Conservation (phyloP, 2,797 vertebrate species). For the Intellagama lesueurii region DNA sequence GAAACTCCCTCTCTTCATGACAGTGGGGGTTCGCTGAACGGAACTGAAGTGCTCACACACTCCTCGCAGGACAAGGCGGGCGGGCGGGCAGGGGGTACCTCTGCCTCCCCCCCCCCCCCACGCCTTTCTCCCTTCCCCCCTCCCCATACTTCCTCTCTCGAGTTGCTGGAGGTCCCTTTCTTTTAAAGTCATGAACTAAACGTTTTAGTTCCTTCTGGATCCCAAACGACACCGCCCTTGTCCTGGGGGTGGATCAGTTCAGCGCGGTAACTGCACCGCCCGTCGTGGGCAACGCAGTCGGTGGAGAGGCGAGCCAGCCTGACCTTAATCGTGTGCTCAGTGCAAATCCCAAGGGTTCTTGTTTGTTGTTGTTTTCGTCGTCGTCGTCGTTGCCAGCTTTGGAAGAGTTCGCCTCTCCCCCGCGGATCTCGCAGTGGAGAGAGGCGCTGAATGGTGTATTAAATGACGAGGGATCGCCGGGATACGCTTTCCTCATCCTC, state of each 20-base stretch:
- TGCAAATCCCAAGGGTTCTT: not conserved
- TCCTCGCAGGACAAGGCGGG: accelerated
- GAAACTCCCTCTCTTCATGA: too few relatives aligned
- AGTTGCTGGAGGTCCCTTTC: not conserved
- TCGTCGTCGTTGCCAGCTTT: too few relatives aligned
- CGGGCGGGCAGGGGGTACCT: too few relatives aligned
- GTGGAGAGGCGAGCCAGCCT: not conserved
- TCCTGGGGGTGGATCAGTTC: not conserved
- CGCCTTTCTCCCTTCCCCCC: not conserved
- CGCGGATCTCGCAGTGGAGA: too few relatives aligned
- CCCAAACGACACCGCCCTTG: too few relatives aligned
- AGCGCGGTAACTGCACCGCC: not conserved
- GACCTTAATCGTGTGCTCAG: not conserved
- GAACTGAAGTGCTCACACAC: too few relatives aligned
- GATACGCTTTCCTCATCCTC: not conserved
- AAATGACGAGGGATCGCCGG: not conserved
- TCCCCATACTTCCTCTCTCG: not conserved
- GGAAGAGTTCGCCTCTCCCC: not conserved
- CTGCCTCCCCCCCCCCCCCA: not conserved
- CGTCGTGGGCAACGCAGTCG: not conserved
- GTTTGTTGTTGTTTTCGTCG: not conserved
- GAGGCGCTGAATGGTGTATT: too few relatives aligned
- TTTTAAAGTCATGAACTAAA: not conserved
- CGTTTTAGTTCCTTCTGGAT: too few relatives aligned
- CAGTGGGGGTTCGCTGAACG: too few relatives aligned